Conservation (phyloP, 1,140 invertebrate genomes). For the Achroia grisella region DNA sequence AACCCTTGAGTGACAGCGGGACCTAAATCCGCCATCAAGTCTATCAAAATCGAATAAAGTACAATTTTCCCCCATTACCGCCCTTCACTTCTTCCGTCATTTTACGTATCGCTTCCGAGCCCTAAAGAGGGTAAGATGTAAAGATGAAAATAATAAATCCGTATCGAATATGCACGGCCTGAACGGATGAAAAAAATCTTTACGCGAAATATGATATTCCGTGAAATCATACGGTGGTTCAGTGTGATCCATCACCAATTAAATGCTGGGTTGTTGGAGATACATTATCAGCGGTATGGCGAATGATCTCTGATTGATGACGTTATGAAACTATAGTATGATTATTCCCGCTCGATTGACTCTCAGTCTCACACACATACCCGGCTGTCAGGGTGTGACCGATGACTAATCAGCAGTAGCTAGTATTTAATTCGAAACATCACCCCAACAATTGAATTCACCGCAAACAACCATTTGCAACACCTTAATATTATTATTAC, state of each 20-base stretch:
- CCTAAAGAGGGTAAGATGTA: conserved; percentile 57
- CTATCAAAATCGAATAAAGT: conserved; percentile 71
- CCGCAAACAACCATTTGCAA: not conserved
- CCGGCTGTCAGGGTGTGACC: conserved; percentile 37
- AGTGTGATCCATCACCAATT: conserved; percentile 67
- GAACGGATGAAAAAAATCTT: conserved; percentile 40
- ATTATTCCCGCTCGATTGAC: conserved; percentile 28
- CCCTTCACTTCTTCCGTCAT: conserved; percentile 66
- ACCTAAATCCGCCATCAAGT: conserved; percentile 63
- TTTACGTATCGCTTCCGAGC: conserved; percentile 68
- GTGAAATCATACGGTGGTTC: conserved; percentile 39
- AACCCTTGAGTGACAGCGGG: conserved; percentile 43
- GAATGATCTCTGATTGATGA: conserved; percentile 61
- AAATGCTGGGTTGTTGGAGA: conserved; percentile 58
- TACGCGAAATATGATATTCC: conserved; percentile 48
- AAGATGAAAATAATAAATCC: conserved; percentile 68
- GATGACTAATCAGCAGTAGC: conserved; percentile 20
- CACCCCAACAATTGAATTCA: conserved; percentile 11
- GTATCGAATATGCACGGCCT: conserved; percentile 56
- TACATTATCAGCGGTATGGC: conserved; percentile 56
- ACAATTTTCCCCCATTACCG: conserved; percentile 70
- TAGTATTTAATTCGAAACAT: no score
- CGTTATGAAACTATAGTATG: conserved; percentile 34
- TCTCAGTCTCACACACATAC: conserved; percentile 23
- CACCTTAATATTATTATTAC: conserved; percentile 1